A percentile compares a stretch with the other conserved stretches of the same genome.
phyloP scores from a whole-genome alignment of 2,888 invertebrate genomes.

The Drosophila subquinaria region DNA sequence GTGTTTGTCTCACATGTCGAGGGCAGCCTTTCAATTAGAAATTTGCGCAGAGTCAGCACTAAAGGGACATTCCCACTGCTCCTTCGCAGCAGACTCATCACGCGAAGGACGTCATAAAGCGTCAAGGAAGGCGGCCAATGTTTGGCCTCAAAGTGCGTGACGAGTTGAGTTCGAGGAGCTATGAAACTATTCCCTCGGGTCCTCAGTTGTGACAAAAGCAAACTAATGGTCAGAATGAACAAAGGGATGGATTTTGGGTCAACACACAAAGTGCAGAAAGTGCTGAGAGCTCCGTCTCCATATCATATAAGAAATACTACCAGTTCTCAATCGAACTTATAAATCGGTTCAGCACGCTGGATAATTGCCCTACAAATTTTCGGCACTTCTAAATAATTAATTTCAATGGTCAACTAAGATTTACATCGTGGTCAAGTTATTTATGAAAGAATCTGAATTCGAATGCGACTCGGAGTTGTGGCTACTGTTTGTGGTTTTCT shows the following conservation, averaged over 20 bases:
- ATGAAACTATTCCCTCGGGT: slow-evolving; percentile 50
- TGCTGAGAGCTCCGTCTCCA: slow-evolving; percentile 19
- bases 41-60: slow-evolving; percentile 69
- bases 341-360: slow-evolving; percentile 49
- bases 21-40: slow-evolving; percentile 69
- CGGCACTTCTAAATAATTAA: slow-evolving; percentile 58
- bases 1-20: slow-evolving; percentile 42
- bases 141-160: slow-evolving; percentile 58
- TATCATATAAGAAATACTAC: background rate
- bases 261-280: slow-evolving; percentile 20
- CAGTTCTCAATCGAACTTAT: slow-evolving; percentile 23
- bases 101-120: slow-evolving; percentile 54
- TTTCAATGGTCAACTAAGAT: slow-evolving; percentile 42
- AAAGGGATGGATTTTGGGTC: slow-evolving; percentile 25
- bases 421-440: slow-evolving; percentile 31
- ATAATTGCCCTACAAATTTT: slow-evolving; percentile 61
- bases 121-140: slow-evolving; percentile 32
- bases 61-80: slow-evolving; percentile 60
- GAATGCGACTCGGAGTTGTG: slow-evolving; percentile 42
- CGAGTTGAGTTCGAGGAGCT: slow-evolving; percentile 41
- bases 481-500: slow-evolving; percentile 55
- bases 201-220: slow-evolving; percentile 42
- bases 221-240: slow-evolving; percentile 44
- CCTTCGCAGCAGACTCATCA: slow-evolving; percentile 37
- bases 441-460: slow-evolving; percentile 31